phyloP scores from a whole-genome alignment of 2,797 vertebrate genomes.

The Synaphobranchus kaupii region DNA sequence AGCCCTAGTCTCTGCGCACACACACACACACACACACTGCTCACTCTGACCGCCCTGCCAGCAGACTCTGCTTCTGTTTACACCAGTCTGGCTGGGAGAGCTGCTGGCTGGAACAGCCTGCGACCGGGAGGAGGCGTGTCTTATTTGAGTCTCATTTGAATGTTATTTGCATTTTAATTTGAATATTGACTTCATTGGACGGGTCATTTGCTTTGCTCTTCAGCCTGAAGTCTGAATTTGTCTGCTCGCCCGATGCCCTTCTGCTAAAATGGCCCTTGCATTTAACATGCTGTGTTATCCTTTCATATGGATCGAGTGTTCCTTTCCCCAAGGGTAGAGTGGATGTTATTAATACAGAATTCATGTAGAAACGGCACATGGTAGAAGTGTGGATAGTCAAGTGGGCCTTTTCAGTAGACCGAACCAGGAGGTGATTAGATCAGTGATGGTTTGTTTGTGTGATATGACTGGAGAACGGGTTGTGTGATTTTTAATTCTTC shows the following conservation, averaged over 20 bases:
- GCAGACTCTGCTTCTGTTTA: neutral
- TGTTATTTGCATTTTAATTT: neutral
- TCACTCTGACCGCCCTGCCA: neutral
- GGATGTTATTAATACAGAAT: neutral
- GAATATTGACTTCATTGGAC: neutral
- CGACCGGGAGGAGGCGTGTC: neutral
- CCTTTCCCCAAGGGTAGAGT: neutral
- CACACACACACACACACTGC: too few relatives aligned
- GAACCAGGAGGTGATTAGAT: neutral
- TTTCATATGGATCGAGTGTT: neutral
- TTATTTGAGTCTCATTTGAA: neutral
- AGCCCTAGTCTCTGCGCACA: too few relatives aligned
- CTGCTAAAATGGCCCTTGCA: neutral
- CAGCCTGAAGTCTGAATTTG: neutral
- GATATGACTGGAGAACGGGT: neutral
- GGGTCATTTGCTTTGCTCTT: neutral
- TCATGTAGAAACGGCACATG: neutral
- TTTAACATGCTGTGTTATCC: neutral
- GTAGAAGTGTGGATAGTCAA: neutral
- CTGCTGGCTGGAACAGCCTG: neutral
- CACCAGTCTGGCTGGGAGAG: neutral
- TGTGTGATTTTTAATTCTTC: neutral
- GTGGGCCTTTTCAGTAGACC: neutral
- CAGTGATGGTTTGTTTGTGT: neutral
- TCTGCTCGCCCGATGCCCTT: neutral